Base-by-base conservation (phyloP, 1,140 invertebrate genomes). In the Melitaea cinxia region DNA sequence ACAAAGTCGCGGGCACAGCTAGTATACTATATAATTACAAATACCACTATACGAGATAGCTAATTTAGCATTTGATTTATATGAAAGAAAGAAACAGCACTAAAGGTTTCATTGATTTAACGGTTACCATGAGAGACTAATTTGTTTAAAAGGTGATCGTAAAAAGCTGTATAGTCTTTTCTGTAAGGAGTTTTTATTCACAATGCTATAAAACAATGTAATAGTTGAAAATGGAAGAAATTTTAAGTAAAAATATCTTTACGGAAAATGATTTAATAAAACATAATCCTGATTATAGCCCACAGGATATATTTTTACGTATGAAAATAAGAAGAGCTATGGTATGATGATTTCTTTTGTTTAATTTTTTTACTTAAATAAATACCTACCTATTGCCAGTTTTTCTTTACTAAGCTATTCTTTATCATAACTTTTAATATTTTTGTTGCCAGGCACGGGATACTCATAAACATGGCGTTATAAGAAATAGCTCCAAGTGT, bases 231-330 rank as follows among this genome's bases (percentile, higher is more conserved):
- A 82, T 82, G 80, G 80, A 82, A 45, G 61, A 82, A 33, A 68
- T 82, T 60, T 33, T 80, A 35, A 64, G 61, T 9, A 77, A 76
- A 59, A 65, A 78, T 39, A 75, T 76, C 56, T 77, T 76, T 59
- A 17, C 64, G 17, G 68, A 78, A 12, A 62, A 49, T 10, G 66
- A 74, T 17, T 61, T 81, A 23, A 14, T 50, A 53, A 77, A 74
- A 62, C 61, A 76, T 15, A 65, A 67, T 35, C 74, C 73, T 6
- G 78, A 82, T 70, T 82, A 74, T 65, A 64, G 45, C 24, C 70
- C 72, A 7, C 37, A 57, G 37, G 67, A 81, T 60, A 59, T 74
- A 26, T 23, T 65, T 14, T 55, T 79, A 28, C 69, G 77, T 6
- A 69, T 82, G 68, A 56, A 77, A 28, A 50, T 71, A 37, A 71